Evolutionary conservation across 2,113 vertebrate species (phyloP).

Genomic region (Scortum barcoo): DNA sequence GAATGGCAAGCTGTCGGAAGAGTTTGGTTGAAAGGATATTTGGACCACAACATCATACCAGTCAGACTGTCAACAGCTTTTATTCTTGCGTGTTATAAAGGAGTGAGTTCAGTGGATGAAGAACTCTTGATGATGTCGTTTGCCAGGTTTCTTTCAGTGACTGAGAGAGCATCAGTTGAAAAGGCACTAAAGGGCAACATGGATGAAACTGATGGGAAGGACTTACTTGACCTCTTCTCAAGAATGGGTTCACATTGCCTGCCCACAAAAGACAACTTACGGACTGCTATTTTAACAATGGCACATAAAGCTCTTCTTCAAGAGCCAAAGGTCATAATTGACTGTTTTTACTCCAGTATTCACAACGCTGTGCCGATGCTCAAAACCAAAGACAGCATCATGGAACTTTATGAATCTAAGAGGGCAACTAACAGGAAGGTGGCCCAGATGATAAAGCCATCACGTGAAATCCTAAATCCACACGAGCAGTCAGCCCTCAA

Average conservation of each 20-base stretch:
- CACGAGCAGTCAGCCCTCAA: conserved; percentile 35
- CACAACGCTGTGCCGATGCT: not conserved
- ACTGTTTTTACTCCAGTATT: conserved; percentile 44
- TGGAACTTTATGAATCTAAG: conserved; percentile 31
- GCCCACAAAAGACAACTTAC: conserved; percentile 26
- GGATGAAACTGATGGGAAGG: conserved; percentile 4
- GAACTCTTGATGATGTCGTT: conserved; percentile 15
- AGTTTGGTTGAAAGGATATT: conserved; percentile 39
- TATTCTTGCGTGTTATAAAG: conserved; percentile 37
- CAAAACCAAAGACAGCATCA: conserved; percentile 23
- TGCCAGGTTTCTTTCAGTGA: conserved; percentile 20
- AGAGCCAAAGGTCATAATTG: conserved; percentile 55
- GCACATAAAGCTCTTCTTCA: conserved; percentile 58
- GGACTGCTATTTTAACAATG: conserved; percentile 41
- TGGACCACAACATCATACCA: conserved; percentile 29
- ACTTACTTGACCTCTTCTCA: conserved; percentile 11
- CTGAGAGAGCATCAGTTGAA: conserved; percentile 1
- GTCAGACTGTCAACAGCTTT: conserved; percentile 30
- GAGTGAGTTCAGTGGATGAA: not conserved
- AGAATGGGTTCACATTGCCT: conserved; percentile 31
- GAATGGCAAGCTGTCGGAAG: conserved; percentile 37
- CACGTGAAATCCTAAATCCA: conserved; percentile 1
- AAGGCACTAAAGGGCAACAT: conserved; percentile 29
- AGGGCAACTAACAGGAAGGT: conserved; percentile 38
- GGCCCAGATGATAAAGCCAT: conserved; percentile 30